phyloP scores from a whole-genome alignment of 2,113 vertebrate genomes.

The Prionailurus viverrinus region DNA sequence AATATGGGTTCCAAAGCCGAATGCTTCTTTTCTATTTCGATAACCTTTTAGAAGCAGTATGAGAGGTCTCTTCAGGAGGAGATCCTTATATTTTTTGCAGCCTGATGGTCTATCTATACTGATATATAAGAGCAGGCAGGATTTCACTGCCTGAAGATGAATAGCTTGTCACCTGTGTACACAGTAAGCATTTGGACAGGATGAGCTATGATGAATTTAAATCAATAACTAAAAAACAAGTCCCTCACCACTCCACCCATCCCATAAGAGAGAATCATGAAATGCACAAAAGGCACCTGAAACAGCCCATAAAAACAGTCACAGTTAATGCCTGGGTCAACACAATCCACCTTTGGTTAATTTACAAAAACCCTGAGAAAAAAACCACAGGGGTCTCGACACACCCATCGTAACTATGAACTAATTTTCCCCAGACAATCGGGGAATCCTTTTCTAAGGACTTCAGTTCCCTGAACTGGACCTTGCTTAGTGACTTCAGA shows the following conservation, averaged over 20 bases:
- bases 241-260: slow-evolving; percentile 12
- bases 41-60: slow-evolving; percentile 52
- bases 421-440: slow-evolving; percentile 58
- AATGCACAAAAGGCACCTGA: slow-evolving; percentile 49
- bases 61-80: slow-evolving; percentile 43
- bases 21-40: slow-evolving; percentile 62
- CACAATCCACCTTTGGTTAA: slow-evolving; percentile 13
- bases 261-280: slow-evolving; percentile 35
- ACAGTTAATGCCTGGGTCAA: slow-evolving; percentile 39
- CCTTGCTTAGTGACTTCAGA: slow-evolving; percentile 52
- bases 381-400: slow-evolving; percentile 8
- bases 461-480: slow-evolving; percentile 68
- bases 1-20: background rate
- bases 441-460: slow-evolving; percentile 43
- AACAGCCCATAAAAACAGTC: background rate
- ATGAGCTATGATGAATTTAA: slow-evolving; percentile 74
- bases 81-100: slow-evolving; percentile 72
- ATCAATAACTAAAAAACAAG: slow-evolving; percentile 68
- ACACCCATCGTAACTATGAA: slow-evolving; percentile 43
- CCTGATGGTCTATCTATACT: slow-evolving; percentile 60
- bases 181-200: slow-evolving; percentile 72
- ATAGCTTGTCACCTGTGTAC: slow-evolving; percentile 72
- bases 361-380: slow-evolving; percentile 48
- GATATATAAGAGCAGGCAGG: slow-evolving; percentile 51
- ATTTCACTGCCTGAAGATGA: slow-evolving; percentile 63